phyloP scores from a whole-genome alignment of 1,140 invertebrate genomes.

The Brachionus rubens region DNA sequence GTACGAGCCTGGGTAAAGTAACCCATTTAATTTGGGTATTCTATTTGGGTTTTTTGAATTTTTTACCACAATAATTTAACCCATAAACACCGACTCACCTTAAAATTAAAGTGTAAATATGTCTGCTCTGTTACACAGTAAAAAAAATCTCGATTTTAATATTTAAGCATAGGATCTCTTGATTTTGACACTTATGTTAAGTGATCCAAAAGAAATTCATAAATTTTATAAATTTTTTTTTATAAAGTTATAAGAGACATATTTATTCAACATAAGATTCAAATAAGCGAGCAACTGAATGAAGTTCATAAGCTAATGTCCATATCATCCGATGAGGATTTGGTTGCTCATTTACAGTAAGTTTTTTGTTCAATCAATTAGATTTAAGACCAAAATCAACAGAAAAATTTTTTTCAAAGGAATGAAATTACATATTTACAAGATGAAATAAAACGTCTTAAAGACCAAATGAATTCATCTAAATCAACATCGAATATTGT shows the following conservation, averaged over 20 bases:
- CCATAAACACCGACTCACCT: too few relatives aligned
- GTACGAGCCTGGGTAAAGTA: too few relatives aligned
- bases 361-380: background rate
- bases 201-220: too few relatives aligned
- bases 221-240: background rate
- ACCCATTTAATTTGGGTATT: too few relatives aligned
- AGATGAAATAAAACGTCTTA: constrained; percentile 7
- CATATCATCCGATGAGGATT: constrained; percentile 4
- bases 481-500: background rate
- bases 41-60: too few relatives aligned
- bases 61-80: too few relatives aligned
- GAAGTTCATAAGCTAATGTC: constrained; percentile 41
- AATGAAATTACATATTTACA: constrained; percentile 2
- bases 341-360: constrained; percentile 44
- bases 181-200: too few relatives aligned
- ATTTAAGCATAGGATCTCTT: too few relatives aligned
- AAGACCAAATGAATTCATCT: background rate
- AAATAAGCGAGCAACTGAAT: constrained; percentile 39
- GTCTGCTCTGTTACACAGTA: too few relatives aligned
- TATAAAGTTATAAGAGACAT: constrained; percentile 9
- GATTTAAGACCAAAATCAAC: too few relatives aligned
- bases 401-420: background rate
- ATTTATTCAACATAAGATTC: constrained; percentile 36
- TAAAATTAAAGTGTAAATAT: too few relatives aligned
- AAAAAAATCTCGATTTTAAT: too few relatives aligned